Base-by-base conservation (phyloP, 2,888 invertebrate genomes). In the Callyntrura guangdongensis region DNA sequence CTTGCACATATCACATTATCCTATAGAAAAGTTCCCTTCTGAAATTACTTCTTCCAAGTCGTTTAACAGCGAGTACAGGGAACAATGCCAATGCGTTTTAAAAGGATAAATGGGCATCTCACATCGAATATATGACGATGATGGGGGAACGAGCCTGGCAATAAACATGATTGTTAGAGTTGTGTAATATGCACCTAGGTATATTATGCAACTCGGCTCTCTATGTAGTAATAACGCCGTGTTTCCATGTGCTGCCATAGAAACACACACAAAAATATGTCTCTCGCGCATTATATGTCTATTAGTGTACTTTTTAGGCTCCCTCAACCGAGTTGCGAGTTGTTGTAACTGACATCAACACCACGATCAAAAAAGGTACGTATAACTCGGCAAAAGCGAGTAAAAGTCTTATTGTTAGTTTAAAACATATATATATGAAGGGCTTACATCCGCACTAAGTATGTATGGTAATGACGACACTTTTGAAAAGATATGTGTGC, bases 21-120 rank as follows among this genome's bases (percentile, higher is more conserved):
- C n/a, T 72, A 72, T 69, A 56, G 77, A 77, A 86, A 74, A 59
- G 64, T 69, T 81, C 20, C 53, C 64, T 81, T n/a, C 64, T 81
- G 67, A 81, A 87, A 87, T 87, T 81, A 77, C 81, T 67, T 27
- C 69, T 87, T 87, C 79, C 87, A 81, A 61, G 64, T 81, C 87
- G 87, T 87, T 87, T 87, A 87, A 87, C 87, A 64, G 14, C 22
- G 56, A 69, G 17, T 79, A 49, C 64, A 53, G 82, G 79, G 79
- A 79, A 79, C 79, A 79, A 53, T 79, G 79, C 79, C 79, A 79
- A 79, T 79, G 79, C 79, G 27, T 79, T 79, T 79, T 25, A 79
- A 64, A 79, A 79, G 79, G 17, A 79, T 56, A 59, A 79, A 79
- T 79, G 79, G 25, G 56, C 27, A 79, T 79, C 53, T 27, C 56